These are phyloP conservation scores for Rhingia campestris DNA, from an alignment of 2,888 invertebrate genomes.

Conservation along the genomic window DNA sequence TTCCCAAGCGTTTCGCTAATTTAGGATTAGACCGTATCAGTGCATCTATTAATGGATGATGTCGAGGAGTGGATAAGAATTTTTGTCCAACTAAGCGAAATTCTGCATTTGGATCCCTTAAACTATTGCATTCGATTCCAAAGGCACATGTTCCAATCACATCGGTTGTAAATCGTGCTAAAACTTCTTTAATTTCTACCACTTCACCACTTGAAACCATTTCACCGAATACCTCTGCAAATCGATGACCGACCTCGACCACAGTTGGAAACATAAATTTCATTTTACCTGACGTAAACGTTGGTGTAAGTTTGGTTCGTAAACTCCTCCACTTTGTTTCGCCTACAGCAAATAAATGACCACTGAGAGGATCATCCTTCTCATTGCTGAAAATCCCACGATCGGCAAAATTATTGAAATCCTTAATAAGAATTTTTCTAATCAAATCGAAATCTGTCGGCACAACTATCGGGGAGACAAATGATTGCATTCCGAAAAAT, in stretches of 20 bases:
- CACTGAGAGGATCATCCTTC: no score
- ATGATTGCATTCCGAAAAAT: no score
- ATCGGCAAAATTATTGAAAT: no score
- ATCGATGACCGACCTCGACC: constrained; percentile 77
- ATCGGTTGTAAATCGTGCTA: constrained; percentile 83
- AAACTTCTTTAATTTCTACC: constrained; percentile 82
- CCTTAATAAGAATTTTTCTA: no score
- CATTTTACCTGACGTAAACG: no score
- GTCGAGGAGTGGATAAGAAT: constrained; percentile 63
- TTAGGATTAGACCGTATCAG: constrained; percentile 76
- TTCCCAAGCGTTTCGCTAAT: constrained; percentile 76
- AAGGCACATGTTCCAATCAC: constrained; percentile 84
- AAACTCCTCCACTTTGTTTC: no score
- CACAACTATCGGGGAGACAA: no score
- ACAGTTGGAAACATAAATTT: no score
- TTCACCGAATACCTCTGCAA: constrained; percentile 76
- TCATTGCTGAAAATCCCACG: no score
- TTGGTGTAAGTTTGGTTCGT: no score
- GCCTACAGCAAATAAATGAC: no score
- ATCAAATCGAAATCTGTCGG: no score
- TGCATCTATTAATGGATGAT: constrained; percentile 46
- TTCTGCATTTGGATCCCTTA: constrained; percentile 81
- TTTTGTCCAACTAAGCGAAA: constrained; percentile 79
- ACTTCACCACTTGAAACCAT: constrained; percentile 49
- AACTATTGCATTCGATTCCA: constrained; percentile 83